Base-by-base conservation (phyloP, 2,113 vertebrate genomes). In the Hippopotamus amphibius region DNA sequence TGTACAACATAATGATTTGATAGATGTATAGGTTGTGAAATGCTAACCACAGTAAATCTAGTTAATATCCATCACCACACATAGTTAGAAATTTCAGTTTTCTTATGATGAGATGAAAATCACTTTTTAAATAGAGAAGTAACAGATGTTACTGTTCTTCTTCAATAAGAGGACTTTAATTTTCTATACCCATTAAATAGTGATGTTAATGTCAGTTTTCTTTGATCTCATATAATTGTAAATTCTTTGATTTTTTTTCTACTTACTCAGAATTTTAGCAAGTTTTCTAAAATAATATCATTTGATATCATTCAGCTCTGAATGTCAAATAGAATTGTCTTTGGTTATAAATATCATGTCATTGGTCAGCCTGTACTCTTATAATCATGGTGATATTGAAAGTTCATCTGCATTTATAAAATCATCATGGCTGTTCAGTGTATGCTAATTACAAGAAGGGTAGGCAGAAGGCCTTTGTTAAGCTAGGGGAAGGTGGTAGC, bases 101-200 rank as follows among this genome's bases (percentile, higher is more conserved):
- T 28, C 24, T 53, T 79, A 16, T 66, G 46, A 50, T 22, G 7
- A 79, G 16, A 66, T 87, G 16, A 71, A 72, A 95, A 63, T 74
- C n/a, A n/a, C 24, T 71, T 93, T 95, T 91, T 74, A 88, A 74
- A 41, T 43, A 88, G 16, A 85, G 33, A 94, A n/a, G 5, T 50
- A 48, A 30, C n/a, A 59, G 37, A 46, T 37, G 14, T 66, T 72
- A 28, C n/a, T 85, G 2, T 50, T 80, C 2, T 83, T 26, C 53
- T 90, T 88, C 53, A 88, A 57, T 13, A 93, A 41, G 37, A 79
- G 15, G 17, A 57, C 37, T 83, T 85, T 37, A 48, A 69, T 66
- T 71, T 93, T 93, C 22, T 33, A 6, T 86, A 69, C 63, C 57
- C 3, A 81, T 33, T 63, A 83, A 94, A 93, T 83, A 66, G 14